Evolutionary conservation across 2,113 vertebrate genomes (phyloP).

Genomic region (Leptobrachium ailaonicum): DNA sequence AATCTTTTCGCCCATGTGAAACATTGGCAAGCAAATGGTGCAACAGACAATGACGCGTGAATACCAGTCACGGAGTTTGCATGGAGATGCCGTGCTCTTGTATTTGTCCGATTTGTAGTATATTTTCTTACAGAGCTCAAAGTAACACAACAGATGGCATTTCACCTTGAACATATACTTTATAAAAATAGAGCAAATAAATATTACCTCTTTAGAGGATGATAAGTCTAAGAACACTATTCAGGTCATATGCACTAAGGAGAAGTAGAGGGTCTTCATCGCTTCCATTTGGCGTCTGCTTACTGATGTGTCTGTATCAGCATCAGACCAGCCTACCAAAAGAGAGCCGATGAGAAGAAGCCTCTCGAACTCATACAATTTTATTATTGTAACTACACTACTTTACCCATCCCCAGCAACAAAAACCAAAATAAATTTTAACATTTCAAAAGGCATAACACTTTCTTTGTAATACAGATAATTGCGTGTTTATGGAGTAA

Average conservation of each 20-base stretch:
- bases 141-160: too few species aligned
- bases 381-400: background rate
- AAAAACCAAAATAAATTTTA: slow-evolving; percentile 7
- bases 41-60: too few species aligned
- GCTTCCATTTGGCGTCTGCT: background rate
- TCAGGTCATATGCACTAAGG: background rate
- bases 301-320: too few species aligned
- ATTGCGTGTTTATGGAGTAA: slow-evolving; percentile 30
- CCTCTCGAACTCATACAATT: background rate
- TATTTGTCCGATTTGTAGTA: too few species aligned
- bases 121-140: too few species aligned
- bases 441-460: slow-evolving; percentile 17
- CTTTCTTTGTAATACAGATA: slow-evolving; percentile 46
- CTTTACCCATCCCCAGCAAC: background rate
- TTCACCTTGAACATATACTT: background rate
- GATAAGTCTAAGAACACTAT: background rate
- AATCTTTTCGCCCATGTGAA: too few species aligned
- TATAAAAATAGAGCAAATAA: slow-evolving; percentile 14
- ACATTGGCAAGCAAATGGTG: too few species aligned
- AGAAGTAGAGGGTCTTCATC: background rate
- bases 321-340: too few species aligned
- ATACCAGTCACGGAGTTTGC: too few species aligned
- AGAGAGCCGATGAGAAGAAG: background rate
- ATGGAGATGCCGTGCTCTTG: too few species aligned
- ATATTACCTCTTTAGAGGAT: slow-evolving; percentile 1